These are phyloP conservation scores for Rhyacophila brunnea DNA, from an alignment of 1,140 invertebrate species.

Conservation along the genomic window DNA sequence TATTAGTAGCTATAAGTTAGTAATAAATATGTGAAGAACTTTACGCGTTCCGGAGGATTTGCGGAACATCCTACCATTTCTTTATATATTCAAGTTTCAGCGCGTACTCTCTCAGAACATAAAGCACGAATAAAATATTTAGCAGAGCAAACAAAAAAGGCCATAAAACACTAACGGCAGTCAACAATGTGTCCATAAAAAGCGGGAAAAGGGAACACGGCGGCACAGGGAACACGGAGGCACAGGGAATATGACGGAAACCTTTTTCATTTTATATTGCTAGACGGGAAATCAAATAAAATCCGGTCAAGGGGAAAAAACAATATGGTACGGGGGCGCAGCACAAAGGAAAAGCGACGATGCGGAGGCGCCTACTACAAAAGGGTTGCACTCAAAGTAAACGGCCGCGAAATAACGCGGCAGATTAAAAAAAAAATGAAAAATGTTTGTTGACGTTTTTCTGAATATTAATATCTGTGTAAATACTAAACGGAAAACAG, in stretches of 20 bases:
- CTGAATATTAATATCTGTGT: too few relatives aligned
- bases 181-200: conserved; percentile 37
- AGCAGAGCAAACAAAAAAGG: conserved; percentile 35
- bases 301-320: conserved; percentile 37
- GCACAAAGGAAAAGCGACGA: conserved; percentile 9
- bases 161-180: conserved; percentile 36
- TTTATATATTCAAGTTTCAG: conserved; percentile 22
- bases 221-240: too few relatives aligned
- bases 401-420: too few relatives aligned
- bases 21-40: too few relatives aligned
- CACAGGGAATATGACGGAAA: conserved; percentile 33
- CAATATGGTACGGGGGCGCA: conserved; percentile 26
- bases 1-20: too few relatives aligned
- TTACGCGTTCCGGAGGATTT: too few relatives aligned
- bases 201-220: too few relatives aligned
- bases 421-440: too few relatives aligned
- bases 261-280: conserved; percentile 36
- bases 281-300: conserved; percentile 37
- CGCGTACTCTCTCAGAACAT: conserved; percentile 28
- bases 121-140: conserved; percentile 35
- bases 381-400: too few relatives aligned
- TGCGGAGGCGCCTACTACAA: not conserved
- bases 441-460: too few relatives aligned
- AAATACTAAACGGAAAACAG: too few relatives aligned
- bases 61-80: not conserved